A percentile compares a stretch with the other conserved stretches of the same genome.
phyloP scores from a whole-genome alignment of 2,113 vertebrate species.

The Rhipidura dahli region DNA sequence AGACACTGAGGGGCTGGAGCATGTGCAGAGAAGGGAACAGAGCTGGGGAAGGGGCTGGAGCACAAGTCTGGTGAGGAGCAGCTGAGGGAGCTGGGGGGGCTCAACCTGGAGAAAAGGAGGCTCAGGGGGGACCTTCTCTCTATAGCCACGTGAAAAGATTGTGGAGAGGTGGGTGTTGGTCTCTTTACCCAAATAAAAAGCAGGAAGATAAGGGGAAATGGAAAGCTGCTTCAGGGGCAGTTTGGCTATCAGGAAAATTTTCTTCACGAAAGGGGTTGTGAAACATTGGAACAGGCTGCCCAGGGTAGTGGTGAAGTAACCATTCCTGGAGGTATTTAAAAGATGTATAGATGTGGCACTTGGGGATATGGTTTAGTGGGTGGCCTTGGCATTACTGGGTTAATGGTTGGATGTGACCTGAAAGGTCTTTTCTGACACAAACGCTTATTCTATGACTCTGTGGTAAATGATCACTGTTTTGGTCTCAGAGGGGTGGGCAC shows the following conservation, averaged over 20 bases:
- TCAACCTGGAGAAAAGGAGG: background rate
- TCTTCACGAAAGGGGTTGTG: background rate
- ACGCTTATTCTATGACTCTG: background rate
- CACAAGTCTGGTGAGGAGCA: background rate
- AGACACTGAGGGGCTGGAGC: background rate
- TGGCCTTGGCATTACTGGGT: background rate
- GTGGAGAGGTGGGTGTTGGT: too few species aligned
- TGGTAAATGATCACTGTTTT: background rate
- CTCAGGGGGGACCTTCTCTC: background rate
- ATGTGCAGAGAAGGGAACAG: accelerated
- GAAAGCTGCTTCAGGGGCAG: background rate
- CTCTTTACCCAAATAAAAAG: background rate
- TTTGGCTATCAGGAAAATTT: background rate
- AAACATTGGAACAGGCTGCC: background rate
- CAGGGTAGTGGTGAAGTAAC: background rate
- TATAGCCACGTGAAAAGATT: background rate
- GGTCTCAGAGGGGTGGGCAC: background rate
- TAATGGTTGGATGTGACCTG: background rate
- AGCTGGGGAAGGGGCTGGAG: background rate
- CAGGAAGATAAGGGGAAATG: background rate
- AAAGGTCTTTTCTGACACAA: background rate
- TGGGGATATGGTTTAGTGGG: background rate
- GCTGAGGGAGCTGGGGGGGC: background rate
- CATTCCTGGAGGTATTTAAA: background rate
- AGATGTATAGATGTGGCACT: background rate